Percentiles rank a stretch among this genome's conserved stretches.
Conservation (phyloP, 1,140 invertebrate species). For the Macrotrachela quadricornifera region DNA sequence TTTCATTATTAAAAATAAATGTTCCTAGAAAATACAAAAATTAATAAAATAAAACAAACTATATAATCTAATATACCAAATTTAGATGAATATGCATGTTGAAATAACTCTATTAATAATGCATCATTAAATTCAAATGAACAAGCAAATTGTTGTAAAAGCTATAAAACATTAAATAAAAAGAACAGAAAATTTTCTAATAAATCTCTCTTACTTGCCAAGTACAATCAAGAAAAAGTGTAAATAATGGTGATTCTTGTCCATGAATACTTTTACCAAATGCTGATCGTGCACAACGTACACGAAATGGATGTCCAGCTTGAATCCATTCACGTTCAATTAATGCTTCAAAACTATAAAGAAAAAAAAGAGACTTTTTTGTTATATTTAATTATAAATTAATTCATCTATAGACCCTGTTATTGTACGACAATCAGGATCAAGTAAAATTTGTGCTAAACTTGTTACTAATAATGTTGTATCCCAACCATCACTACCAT, state of each 20-base stretch:
- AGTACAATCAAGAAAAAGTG: slow-evolving; percentile 82
- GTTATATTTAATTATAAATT: too few relatives aligned
- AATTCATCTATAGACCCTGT: slow-evolving; percentile 51
- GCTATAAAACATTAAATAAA: slow-evolving; percentile 25
- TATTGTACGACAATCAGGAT: slow-evolving; percentile 68
- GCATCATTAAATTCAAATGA: slow-evolving; percentile 87
- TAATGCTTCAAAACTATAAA: slow-evolving; percentile 24
- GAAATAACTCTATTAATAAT: slow-evolving; percentile 65
- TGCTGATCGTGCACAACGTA: slow-evolving; percentile 53
- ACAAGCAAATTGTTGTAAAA: slow-evolving; percentile 81
- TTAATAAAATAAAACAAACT: neutral
- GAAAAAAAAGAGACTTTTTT: too few relatives aligned
- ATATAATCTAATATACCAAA: too few relatives aligned
- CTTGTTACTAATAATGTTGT: slow-evolving; percentile 80
- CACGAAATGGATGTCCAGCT: slow-evolving; percentile 73
- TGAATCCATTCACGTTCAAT: slow-evolving; percentile 92
- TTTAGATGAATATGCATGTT: slow-evolving; percentile 77
- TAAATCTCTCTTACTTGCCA: slow-evolving; percentile 40
- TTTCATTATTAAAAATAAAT: slow-evolving; percentile 71
- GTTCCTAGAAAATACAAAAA: slow-evolving; percentile 49
- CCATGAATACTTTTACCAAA: slow-evolving; percentile 34
- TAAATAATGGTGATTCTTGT: slow-evolving; percentile 55
- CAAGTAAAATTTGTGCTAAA: slow-evolving; percentile 79
- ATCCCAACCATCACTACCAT: slow-evolving; percentile 75
- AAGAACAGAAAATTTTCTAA: neutral